Conservation (phyloP, 1,140 invertebrate genomes). For the Vanessa tameamea region DNA sequence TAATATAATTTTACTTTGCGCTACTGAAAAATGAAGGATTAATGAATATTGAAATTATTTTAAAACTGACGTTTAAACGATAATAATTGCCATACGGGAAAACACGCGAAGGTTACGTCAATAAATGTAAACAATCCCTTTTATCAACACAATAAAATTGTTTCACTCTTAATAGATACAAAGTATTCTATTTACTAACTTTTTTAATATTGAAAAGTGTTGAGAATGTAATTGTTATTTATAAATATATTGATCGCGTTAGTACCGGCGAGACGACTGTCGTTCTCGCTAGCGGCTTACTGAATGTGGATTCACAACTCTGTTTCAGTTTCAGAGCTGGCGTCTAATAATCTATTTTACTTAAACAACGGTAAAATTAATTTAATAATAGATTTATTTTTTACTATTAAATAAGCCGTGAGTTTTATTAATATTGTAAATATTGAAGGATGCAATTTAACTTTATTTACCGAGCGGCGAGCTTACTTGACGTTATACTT, state of each 20-base stretch:
- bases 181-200: background rate
- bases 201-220: background rate
- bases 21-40: background rate
- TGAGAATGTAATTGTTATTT: background rate
- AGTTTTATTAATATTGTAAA: too few relatives aligned
- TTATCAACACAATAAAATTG: conserved; percentile 4
- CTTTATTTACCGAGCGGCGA: too few relatives aligned
- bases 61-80: conserved; percentile 30
- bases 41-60: conserved; percentile 14
- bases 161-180: background rate
- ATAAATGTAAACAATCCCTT: conserved; percentile 1
- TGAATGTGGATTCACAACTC: conserved; percentile 31
- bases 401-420: background rate
- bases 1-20: conserved; percentile 1
- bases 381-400: background rate
- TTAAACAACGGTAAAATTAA: background rate
- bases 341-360: background rate
- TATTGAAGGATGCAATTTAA: too few relatives aligned
- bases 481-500: too few relatives aligned
- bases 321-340: conserved; percentile 26
- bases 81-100: conserved; percentile 30
- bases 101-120: conserved; percentile 13
- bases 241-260: conserved; percentile 24
- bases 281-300: conserved; percentile 32
- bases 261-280: conserved; percentile 36